phyloP scores from a whole-genome alignment of 2,113 vertebrate genomes.

The Xyrauchen texanus region DNA sequence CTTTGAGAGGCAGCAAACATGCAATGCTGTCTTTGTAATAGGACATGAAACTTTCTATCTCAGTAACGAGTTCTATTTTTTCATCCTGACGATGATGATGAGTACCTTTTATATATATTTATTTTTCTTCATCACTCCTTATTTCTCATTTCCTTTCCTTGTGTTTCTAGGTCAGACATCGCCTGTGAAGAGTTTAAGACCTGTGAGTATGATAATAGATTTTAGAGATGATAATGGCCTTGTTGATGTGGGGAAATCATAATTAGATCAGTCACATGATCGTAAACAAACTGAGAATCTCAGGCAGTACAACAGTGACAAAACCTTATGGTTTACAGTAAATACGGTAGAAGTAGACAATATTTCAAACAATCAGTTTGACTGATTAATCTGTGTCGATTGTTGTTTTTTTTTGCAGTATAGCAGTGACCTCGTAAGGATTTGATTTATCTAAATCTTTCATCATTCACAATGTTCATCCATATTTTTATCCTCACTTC shows the following conservation, averaged over 20 bases:
- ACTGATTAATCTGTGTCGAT: too few relatives aligned
- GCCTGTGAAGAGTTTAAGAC: conserved; percentile 89
- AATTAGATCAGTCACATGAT: background rate
- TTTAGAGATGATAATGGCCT: conserved; percentile 10
- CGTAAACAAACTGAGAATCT: too few relatives aligned
- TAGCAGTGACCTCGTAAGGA: too few relatives aligned
- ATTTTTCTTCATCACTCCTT: background rate
- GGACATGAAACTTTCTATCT: background rate
- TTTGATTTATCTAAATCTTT: too few relatives aligned
- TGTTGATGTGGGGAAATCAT: conserved; percentile 2
- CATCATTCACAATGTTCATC: too few relatives aligned
- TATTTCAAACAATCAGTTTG: too few relatives aligned
- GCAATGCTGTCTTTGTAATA: conserved; percentile 12
- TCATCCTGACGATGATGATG: conserved; percentile 13
- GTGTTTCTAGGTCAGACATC: conserved; percentile 86
- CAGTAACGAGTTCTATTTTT: conserved; percentile 20
- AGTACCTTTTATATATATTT: background rate
- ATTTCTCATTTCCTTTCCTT: conserved; percentile 43
- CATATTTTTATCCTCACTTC: too few relatives aligned
- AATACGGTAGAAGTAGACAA: too few relatives aligned
- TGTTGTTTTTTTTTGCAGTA: too few relatives aligned
- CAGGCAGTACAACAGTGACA: too few relatives aligned
- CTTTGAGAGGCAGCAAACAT: background rate
- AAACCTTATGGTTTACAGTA: too few relatives aligned
- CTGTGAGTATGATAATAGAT: conserved; percentile 77